phyloP scores from a whole-genome alignment of 1,140 invertebrate species.

The Temnothorax longispinosus region DNA sequence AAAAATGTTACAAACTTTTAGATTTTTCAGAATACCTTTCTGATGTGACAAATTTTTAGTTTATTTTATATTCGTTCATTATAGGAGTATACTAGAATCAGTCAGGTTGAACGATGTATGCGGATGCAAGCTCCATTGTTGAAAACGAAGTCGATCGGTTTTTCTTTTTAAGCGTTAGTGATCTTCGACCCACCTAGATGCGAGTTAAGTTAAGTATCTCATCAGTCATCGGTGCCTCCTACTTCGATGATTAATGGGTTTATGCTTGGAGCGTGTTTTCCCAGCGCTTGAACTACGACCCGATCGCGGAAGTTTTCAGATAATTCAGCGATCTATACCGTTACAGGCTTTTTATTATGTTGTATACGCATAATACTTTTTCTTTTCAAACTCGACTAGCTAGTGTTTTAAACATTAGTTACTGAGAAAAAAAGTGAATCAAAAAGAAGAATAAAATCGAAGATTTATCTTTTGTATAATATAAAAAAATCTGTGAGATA shows the following conservation, averaged over 20 bases:
- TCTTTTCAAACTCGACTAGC: not conserved
- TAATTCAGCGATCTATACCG: constrained; percentile 42
- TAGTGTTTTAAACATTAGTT: constrained; percentile 23
- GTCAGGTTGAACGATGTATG: constrained; percentile 28
- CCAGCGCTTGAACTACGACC: constrained; percentile 46
- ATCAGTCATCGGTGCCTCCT: constrained; percentile 50
- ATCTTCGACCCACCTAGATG: constrained; percentile 55
- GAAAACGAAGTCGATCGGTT: constrained; percentile 41
- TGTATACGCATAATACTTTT: not conserved
- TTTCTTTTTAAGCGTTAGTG: constrained; percentile 43
- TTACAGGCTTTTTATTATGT: constrained; percentile 31
- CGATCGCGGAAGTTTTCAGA: constrained; percentile 52
- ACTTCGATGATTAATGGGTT: constrained; percentile 56
- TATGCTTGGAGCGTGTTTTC: constrained; percentile 48
- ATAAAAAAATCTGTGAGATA: not conserved
- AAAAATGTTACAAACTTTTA: not conserved
- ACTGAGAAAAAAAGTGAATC: not conserved
- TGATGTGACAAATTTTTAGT: not conserved
- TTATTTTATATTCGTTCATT: not conserved
- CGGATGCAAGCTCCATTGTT: constrained; percentile 5
- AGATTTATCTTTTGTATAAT: not conserved
- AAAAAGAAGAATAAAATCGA: not conserved
- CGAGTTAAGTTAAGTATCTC: constrained; percentile 61
- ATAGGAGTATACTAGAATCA: constrained; percentile 7
- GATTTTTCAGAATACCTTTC: not conserved